phyloP scores from a whole-genome alignment of 2,888 invertebrate species.

The Petrophora chlorosata region DNA sequence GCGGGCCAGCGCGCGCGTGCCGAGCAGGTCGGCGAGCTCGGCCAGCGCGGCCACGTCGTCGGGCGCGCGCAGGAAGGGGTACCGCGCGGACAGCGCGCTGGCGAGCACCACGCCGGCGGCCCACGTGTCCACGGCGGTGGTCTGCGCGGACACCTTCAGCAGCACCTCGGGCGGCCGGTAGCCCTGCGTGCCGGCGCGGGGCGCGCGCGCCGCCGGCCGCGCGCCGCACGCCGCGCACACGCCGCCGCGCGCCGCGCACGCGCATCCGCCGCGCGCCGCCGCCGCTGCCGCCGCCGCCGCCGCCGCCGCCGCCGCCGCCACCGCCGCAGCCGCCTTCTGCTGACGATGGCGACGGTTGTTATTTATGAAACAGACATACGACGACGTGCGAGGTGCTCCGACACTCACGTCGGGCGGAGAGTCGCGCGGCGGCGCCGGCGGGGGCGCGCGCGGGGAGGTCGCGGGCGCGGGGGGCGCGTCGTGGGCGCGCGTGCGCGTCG shows the following conservation, averaged over 20 bases:
- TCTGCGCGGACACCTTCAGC: conserved; percentile 90
- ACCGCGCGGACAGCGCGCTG: conserved; percentile 88
- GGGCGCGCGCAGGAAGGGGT: conserved; percentile 92
- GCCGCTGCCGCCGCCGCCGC: neutral
- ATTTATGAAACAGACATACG: too few relatives aligned
- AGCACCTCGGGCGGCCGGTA: conserved; percentile 94
- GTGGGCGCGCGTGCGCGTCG: conserved; percentile 20
- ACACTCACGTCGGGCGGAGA: too few relatives aligned
- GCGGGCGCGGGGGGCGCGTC: conserved; percentile 6
- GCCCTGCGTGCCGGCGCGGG: conserved; percentile 95
- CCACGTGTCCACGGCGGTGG: conserved; percentile 95
- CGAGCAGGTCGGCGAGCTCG: conserved; percentile 92
- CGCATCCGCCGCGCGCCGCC: conserved; percentile 83
- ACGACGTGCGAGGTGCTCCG: too few relatives aligned
- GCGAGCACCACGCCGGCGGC: conserved; percentile 92
- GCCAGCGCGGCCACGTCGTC: conserved; percentile 89
- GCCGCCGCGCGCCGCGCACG: conserved; percentile 53
- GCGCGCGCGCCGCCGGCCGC: conserved; percentile 87
- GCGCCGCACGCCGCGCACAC: conserved; percentile 86
- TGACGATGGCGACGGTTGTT: too few relatives aligned
- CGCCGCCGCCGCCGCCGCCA: too few relatives aligned
- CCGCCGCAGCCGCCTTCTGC: too few relatives aligned
- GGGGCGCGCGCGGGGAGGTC: conserved; percentile 3
- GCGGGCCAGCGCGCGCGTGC: conserved; percentile 86
- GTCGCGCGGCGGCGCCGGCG: conserved; percentile 4